These are phyloP conservation scores for Serinus canaria DNA, from an alignment of 2,113 vertebrate species.

Conservation along the genomic window DNA sequence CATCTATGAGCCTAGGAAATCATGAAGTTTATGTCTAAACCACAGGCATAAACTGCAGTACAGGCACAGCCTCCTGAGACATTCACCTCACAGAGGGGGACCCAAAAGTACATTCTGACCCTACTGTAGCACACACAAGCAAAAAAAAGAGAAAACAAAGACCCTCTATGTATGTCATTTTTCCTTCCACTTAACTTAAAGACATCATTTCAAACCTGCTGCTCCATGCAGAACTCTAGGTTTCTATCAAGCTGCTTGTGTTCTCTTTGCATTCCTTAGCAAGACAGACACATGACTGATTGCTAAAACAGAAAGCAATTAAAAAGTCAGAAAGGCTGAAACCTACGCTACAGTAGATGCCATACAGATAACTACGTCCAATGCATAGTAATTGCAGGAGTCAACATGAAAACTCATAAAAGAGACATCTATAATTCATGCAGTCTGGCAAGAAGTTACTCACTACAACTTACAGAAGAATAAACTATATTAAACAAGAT, in stretches of 20 bases:
- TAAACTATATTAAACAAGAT: not conserved
- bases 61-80: not conserved
- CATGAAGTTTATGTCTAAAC: not conserved
- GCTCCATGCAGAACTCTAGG: not conserved
- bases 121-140: not conserved
- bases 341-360: slow-evolving; percentile 12
- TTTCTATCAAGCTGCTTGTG: not conserved
- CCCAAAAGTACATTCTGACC: not conserved
- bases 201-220: not conserved
- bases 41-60: not conserved
- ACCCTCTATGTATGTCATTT: not conserved
- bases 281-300: slow-evolving; percentile 25
- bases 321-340: slow-evolving; percentile 26
- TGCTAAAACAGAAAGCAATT: slow-evolving; percentile 44
- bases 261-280: not conserved
- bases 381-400: slow-evolving; percentile 36
- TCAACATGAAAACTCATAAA: slow-evolving; percentile 41
- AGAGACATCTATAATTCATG: slow-evolving; percentile 62
- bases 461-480: slow-evolving; percentile 5
- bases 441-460: slow-evolving; percentile 35
- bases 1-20: not conserved
- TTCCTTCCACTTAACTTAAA: not conserved
- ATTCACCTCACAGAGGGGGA: not conserved
- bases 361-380: slow-evolving; percentile 25
- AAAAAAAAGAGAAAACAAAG: not conserved